These are phyloP conservation scores for Herminia tarsipennalis DNA, from an alignment of 2,888 invertebrate genomes.

Conservation along the genomic window DNA sequence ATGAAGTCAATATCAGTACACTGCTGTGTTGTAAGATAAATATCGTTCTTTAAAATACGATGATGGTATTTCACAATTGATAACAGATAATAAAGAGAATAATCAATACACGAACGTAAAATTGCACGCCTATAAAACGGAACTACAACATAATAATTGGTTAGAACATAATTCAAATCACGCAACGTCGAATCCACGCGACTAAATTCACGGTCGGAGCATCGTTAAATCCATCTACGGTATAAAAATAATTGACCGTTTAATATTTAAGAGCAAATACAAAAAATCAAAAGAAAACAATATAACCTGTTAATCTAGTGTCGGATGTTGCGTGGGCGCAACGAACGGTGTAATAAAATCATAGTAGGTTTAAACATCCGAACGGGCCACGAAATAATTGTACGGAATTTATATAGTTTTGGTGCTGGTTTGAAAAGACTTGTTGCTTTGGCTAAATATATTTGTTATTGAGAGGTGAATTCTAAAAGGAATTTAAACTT, in stretches of 20 bases:
- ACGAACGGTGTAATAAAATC: slow-evolving; percentile 63
- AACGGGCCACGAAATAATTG: slow-evolving; percentile 67
- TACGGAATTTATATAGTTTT: slow-evolving; percentile 56
- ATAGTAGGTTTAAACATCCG: slow-evolving; percentile 52
- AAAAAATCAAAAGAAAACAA: slow-evolving; percentile 40
- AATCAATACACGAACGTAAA: neutral
- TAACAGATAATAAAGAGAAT: neutral
- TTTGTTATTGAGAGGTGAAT: slow-evolving; percentile 8
- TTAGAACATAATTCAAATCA: slow-evolving; percentile 12
- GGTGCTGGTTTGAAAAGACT: slow-evolving; percentile 16
- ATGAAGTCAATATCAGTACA: too few species aligned
- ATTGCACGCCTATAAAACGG: slow-evolving; percentile 13
- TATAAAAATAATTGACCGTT: slow-evolving; percentile 44
- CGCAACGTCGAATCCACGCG: slow-evolving; percentile 36
- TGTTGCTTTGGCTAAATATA: slow-evolving; percentile 59
- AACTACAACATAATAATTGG: slow-evolving; percentile 11
- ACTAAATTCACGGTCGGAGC: slow-evolving; percentile 36
- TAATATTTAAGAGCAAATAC: slow-evolving; percentile 41
- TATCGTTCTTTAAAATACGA: neutral
- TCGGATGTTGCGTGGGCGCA: slow-evolving; percentile 67
- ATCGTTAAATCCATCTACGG: slow-evolving; percentile 23
- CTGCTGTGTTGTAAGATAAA: neutral
- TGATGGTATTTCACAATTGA: neutral
- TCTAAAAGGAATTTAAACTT: neutral
- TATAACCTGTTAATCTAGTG: slow-evolving; percentile 55